Evolutionary conservation across 2,113 vertebrate genomes (phyloP).

Genomic region (Chrysemys picta): DNA sequence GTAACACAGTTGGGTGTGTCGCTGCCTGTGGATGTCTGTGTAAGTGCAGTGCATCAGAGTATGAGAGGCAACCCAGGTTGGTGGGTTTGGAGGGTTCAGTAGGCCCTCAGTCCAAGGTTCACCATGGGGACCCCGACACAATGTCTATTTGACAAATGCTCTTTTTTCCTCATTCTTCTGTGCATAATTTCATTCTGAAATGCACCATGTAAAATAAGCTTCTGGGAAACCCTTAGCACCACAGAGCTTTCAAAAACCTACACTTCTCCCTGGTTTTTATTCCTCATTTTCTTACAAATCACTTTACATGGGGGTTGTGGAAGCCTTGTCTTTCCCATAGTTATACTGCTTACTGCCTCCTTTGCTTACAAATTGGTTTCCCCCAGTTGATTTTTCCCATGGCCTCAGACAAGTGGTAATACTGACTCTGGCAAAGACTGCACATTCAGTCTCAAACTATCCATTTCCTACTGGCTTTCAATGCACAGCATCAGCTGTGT

Average conservation of each 20-base stretch:
- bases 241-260: background rate
- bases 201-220: background rate
- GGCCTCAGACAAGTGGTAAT: background rate
- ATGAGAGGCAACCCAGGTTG: no score
- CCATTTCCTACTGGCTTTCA: slow-evolving; percentile 13
- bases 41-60: no score
- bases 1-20: no score
- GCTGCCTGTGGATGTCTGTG: no score
- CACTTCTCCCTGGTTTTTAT: background rate
- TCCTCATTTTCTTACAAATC: background rate
- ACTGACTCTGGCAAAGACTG: background rate
- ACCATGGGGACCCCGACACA: no score
- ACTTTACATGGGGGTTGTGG: background rate
- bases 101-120: no score
- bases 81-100: no score
- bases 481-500: background rate
- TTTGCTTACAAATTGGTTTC: background rate
- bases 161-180: background rate
- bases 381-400: background rate
- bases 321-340: background rate
- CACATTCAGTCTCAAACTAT: slow-evolving; percentile 6
- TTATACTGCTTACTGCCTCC: background rate
- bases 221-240: background rate
- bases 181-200: background rate
- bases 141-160: background rate